Evolutionary conservation across 2,113 vertebrate species (phyloP), one percentile per base, ranked within the genome.

Genomic region (Prinia subflava): DNA sequence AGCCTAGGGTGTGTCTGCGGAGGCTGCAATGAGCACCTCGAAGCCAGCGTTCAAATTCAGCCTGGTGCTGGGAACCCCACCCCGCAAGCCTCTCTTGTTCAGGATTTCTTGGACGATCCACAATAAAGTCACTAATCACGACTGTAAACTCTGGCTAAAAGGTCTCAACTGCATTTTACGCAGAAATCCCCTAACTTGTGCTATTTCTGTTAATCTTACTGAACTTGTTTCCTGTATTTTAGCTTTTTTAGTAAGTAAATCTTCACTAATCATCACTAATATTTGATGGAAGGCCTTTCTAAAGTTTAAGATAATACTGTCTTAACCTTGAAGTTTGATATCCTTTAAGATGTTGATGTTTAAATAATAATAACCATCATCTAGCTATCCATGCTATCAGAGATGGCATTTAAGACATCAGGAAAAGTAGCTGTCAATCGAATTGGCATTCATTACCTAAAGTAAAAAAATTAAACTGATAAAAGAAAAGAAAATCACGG

Each of bases 21-120:
- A 50, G 55, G 44, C 77, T 62, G 83, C 78, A 37, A 15, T 0
- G 3, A 64, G 52, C n/a, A 55, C 74, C 57, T 46, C 3, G 8
- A 2, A 39, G 60, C 6, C 2, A 57, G 35, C 2, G 4, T 3
- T 22, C 9, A 15, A 63, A 35, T 19, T 24, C 63, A 44, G 77
- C 6, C 27, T 6, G 44, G 2, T 1, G 10, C 16, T 10, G 52
- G 53, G 28, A 84, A 57, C 17, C 19, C 41, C 16, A 22, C 28
- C 47, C 19, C 16, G 0, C 3, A 2, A 27, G 9, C 2, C 0
- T 10, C 39, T 62, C 27, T 27, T 0, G 3, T 1, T 50, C 27
- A n/a, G 44, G 31, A 46, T 18, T 77, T 74, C 64, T 55, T 35
- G 30, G 46, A 35, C 2, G 14, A 78, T 20, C 46, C 80, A 64